Conservation (phyloP, 1,140 invertebrate species). For the Drosophila bifasciata region DNA sequence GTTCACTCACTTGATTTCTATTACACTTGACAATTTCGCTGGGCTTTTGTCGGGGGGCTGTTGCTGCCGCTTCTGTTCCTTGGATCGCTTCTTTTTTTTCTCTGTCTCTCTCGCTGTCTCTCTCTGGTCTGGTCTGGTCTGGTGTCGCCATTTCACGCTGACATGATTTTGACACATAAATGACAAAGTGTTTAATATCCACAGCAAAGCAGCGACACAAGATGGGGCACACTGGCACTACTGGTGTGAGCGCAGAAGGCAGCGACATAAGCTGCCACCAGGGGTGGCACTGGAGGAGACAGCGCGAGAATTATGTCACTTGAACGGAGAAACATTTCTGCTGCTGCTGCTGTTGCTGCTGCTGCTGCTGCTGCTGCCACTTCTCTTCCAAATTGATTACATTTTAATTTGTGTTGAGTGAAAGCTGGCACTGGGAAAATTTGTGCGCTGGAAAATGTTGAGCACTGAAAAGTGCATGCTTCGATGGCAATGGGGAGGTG, state of each 20-base stretch:
- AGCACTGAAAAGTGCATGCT: conserved; percentile 34
- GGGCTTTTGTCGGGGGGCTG: conserved; percentile 4
- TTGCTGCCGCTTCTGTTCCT: conserved; percentile 9
- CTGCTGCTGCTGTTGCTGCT: background rate
- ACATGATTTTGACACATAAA: conserved; percentile 74
- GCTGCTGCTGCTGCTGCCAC: background rate
- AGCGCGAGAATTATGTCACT: conserved; percentile 59
- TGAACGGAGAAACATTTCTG: conserved; percentile 13
- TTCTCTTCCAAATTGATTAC: conserved; percentile 48
- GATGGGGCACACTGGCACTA: no score
- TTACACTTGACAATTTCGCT: conserved; percentile 59
- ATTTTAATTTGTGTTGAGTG: conserved; percentile 52
- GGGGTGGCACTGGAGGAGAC: background rate
- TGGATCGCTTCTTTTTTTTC: no score
- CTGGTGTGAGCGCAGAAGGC: no score
- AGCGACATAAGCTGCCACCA: no score
- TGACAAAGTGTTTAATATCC: conserved; percentile 73
- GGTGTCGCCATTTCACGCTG: conserved; percentile 55
- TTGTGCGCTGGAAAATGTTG: conserved; percentile 4
- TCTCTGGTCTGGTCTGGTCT: background rate
- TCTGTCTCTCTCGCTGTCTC: no score
- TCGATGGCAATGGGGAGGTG: conserved; percentile 8
- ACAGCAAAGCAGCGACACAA: background rate
- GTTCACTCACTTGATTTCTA: conserved; percentile 57
- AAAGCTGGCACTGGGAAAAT: conserved; percentile 48